Evolutionary conservation across 2,888 invertebrate genomes (phyloP).

Genomic region (Drosophila siamana): DNA sequence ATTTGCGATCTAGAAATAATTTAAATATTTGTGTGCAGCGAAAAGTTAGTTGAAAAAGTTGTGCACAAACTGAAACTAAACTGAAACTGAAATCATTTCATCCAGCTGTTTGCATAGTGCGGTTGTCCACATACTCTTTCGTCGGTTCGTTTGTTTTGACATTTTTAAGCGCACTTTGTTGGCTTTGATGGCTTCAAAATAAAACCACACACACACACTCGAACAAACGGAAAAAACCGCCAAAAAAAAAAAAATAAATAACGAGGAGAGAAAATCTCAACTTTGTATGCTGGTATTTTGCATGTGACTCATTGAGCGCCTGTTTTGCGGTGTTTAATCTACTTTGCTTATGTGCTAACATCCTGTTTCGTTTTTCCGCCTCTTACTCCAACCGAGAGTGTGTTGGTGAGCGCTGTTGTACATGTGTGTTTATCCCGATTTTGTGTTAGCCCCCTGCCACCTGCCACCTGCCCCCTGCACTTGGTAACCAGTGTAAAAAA

Average conservation of each 20-base stretch:
- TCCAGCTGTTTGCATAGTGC: slow-evolving; percentile 34
- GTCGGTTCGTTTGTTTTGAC: slow-evolving; percentile 60
- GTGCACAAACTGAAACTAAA: slow-evolving; percentile 14
- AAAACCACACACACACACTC: too few species aligned
- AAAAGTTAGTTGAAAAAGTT: slow-evolving; percentile 30
- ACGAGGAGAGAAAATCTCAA: slow-evolving; percentile 40
- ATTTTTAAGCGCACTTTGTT: slow-evolving; percentile 77
- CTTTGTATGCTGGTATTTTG: slow-evolving; percentile 62
- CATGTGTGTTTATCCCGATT: slow-evolving; percentile 80
- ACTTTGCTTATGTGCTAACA: slow-evolving; percentile 77
- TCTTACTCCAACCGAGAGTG: background rate
- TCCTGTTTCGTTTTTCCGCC: slow-evolving; percentile 38
- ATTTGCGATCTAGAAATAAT: slow-evolving; percentile 48
- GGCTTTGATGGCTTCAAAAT: slow-evolving; percentile 61
- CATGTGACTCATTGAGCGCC: slow-evolving; percentile 78
- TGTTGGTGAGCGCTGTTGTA: slow-evolving; percentile 48
- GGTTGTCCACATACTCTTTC: slow-evolving; percentile 32
- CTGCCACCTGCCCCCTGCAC: slow-evolving; percentile 12
- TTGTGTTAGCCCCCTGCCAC: slow-evolving; percentile 54
- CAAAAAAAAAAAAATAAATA: slow-evolving; percentile 19
- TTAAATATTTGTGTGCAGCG: slow-evolving; percentile 41
- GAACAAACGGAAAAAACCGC: too few species aligned
- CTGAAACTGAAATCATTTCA: slow-evolving; percentile 28
- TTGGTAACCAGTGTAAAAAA: slow-evolving; percentile 69
- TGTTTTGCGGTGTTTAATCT: slow-evolving; percentile 82